phyloP scores from a whole-genome alignment of 2,888 invertebrate genomes.

The Aleiodes testaceus region DNA sequence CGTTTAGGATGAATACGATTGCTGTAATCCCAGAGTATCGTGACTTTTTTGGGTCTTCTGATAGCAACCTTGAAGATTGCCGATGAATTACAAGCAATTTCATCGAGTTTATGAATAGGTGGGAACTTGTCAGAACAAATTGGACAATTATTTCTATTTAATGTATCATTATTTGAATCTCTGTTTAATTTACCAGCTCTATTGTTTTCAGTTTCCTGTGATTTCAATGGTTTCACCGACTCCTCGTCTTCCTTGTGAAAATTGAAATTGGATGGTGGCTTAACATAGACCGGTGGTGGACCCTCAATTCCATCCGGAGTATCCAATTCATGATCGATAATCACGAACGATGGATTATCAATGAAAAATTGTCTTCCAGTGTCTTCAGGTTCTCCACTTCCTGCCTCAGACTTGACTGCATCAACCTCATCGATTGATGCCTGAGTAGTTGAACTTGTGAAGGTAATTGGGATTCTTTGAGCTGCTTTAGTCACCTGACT shows the following conservation, averaged over 20 bases:
- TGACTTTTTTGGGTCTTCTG: slow-evolving; percentile 60
- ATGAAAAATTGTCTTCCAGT: slow-evolving; percentile 33
- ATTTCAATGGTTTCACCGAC: not conserved
- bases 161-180: not conserved
- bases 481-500: slow-evolving; percentile 31
- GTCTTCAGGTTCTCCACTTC: slow-evolving; percentile 42
- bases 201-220: slow-evolving; percentile 22
- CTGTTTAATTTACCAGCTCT: slow-evolving; percentile 32
- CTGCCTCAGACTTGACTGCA: slow-evolving; percentile 1
- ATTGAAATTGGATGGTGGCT: slow-evolving; percentile 55
- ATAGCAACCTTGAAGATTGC: slow-evolving; percentile 65
- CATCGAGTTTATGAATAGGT: slow-evolving; percentile 60
- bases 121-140: slow-evolving; percentile 59
- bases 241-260: slow-evolving; percentile 43
- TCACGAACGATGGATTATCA: slow-evolving; percentile 61
- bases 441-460: slow-evolving; percentile 17
- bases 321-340: slow-evolving; percentile 65
- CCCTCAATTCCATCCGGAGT: slow-evolving; percentile 67
- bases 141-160: slow-evolving; percentile 56
- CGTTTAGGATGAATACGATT: slow-evolving; percentile 51
- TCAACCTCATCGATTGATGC: slow-evolving; percentile 24
- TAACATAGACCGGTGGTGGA: slow-evolving; percentile 64
- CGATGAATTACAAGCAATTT: slow-evolving; percentile 62
- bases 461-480: slow-evolving; percentile 22
- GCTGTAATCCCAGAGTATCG: slow-evolving; percentile 62